Percentiles rank a stretch among this genome's conserved stretches.
Conservation (phyloP, 2,888 invertebrate genomes). For the Auanema freiburgensis region DNA sequence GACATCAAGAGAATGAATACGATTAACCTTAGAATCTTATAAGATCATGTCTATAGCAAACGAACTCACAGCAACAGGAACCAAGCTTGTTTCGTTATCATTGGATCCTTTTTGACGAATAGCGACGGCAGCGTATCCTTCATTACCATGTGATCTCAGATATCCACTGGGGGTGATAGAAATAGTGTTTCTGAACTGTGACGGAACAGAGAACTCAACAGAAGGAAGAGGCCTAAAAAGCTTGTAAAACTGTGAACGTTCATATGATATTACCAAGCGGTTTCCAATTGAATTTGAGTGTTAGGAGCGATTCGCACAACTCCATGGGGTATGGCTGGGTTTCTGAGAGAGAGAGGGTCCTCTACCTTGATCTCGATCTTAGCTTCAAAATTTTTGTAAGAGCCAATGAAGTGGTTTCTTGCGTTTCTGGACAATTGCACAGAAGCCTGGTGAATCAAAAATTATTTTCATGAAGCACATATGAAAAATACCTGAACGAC, state of each 20-base stretch:
- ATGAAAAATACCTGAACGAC: conserved; percentile 25
- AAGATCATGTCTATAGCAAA: background rate
- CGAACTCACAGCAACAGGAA: conserved; percentile 30
- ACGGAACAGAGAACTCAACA: conserved; percentile 21
- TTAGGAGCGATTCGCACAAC: conserved; percentile 41
- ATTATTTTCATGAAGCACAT: background rate
- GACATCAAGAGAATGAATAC: conserved; percentile 44
- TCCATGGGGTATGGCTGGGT: conserved; percentile 16
- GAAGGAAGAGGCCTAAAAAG: conserved; percentile 22
- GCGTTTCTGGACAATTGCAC: conserved; percentile 28
- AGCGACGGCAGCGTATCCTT: conserved; percentile 35
- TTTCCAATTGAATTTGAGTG: conserved; percentile 28
- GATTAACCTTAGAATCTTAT: conserved; percentile 25
- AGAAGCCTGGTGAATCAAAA: conserved; percentile 13
- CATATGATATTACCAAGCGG: conserved; percentile 21
- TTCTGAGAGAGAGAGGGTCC: conserved; percentile 21
- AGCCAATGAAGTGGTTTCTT: conserved; percentile 30
- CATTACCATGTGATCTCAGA: conserved; percentile 30
- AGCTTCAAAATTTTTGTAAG: conserved; percentile 24
- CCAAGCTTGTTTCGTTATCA: conserved; percentile 40
- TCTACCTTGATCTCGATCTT: conserved; percentile 36
- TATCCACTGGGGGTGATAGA: conserved; percentile 26
- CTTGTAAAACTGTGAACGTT: too few relatives aligned
- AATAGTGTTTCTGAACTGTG: conserved; percentile 8
- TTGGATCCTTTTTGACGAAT: too few relatives aligned